Evolutionary conservation across 2,113 vertebrate genomes (phyloP).

Genomic region (Pelusios castaneus): DNA sequence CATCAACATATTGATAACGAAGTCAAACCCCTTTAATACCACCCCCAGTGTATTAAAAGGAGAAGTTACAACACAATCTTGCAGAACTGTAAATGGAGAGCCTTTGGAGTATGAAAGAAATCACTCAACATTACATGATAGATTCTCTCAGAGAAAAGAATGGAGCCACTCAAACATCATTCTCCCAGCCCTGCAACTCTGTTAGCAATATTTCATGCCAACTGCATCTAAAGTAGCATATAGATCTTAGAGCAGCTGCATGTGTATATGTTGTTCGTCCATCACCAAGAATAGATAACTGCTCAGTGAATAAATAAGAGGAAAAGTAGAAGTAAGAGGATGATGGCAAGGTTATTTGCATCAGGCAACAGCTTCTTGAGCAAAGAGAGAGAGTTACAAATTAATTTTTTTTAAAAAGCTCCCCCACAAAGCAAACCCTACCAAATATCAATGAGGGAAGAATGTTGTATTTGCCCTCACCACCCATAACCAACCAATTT

Average conservation of each 20-base stretch:
- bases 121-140: neutral
- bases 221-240: neutral
- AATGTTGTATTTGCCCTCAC: neutral
- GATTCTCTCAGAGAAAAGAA: neutral
- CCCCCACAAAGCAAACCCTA: neutral
- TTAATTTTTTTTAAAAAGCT: neutral
- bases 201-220: neutral
- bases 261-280: neutral
- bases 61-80: neutral
- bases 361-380: neutral
- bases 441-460: neutral
- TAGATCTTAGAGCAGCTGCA: neutral
- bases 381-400: neutral
- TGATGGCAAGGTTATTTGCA: neutral
- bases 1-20: neutral
- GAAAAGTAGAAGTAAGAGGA: neutral
- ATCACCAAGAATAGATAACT: neutral
- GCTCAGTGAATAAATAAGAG: neutral
- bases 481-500: neutral
- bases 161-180: neutral
- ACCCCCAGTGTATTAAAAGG: neutral
- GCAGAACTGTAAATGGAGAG: neutral
- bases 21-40: neutral
- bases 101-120: neutral
- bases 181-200: fast-evolving